Conservation (phyloP, 2,888 invertebrate species). For the Nebria salina region DNA sequence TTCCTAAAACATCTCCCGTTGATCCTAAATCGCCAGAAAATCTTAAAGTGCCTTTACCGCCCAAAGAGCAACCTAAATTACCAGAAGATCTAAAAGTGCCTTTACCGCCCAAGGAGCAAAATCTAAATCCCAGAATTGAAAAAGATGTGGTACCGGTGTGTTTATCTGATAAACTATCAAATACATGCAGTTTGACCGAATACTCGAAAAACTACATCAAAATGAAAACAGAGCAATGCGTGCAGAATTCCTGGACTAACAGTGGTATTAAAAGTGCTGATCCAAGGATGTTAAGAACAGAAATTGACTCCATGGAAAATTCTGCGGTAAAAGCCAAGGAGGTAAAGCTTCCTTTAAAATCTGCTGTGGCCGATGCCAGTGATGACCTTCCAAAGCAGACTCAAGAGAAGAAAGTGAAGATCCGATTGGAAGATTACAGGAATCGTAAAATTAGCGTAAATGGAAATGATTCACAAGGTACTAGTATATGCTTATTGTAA, state of each 20-base stretch:
- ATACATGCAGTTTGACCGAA: conserved; percentile 30
- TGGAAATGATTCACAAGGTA: conserved; percentile 14
- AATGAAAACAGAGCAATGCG: conserved; percentile 27
- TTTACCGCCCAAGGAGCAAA: not conserved
- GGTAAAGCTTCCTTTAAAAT: not conserved
- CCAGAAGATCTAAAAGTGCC: not conserved
- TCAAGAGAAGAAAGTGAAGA: conserved; percentile 36
- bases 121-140: conserved; percentile 31
- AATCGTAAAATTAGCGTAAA: conserved; percentile 28
- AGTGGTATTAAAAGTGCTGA: conserved; percentile 22
- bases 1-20: not conserved
- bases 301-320: not conserved
- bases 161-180: conserved; percentile 29
- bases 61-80: too few relatives aligned
- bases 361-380: not conserved
- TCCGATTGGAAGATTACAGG: conserved; percentile 37
- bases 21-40: not conserved
- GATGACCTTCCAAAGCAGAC: not conserved
- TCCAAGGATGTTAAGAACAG: conserved; percentile 17
- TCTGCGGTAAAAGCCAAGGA: not conserved
- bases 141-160: not conserved
- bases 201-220: conserved; percentile 37
- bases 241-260: conserved; percentile 5
- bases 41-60: too few relatives aligned
- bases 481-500: not conserved